A percentile compares a stretch with the other conserved stretches of the same genome.
phyloP scores from a whole-genome alignment of 92 coral and sea anemone species.

The Epizoanthus illoricatus region DNA sequence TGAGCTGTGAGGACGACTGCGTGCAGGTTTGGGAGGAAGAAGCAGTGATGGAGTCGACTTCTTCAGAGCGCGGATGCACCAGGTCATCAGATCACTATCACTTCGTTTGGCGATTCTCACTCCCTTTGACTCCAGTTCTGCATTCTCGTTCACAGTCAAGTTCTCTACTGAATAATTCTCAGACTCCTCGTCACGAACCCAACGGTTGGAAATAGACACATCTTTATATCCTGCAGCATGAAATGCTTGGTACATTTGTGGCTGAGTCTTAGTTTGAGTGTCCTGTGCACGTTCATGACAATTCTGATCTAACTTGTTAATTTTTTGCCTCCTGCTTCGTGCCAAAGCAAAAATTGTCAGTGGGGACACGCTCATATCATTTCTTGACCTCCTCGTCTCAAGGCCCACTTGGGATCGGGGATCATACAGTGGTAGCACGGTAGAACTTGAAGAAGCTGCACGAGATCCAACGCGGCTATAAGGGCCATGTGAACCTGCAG shows the following conservation, averaged over 20 bases:
- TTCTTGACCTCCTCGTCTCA: conserved; percentile 36
- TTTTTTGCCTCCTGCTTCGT: conserved; percentile 63
- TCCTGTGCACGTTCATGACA: background rate
- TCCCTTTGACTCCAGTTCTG: conserved; percentile 29
- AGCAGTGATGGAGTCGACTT: conserved; percentile 54
- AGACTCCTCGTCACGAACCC: background rate
- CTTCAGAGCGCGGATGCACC: conserved; percentile 76
- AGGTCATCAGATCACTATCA: conserved; percentile 59
- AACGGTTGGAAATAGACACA: background rate
- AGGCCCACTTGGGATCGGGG: conserved; percentile 51
- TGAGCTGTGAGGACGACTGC: conserved; percentile 72
- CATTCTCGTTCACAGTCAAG: conserved; percentile 12
- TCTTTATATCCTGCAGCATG: background rate
- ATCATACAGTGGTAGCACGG: conserved; percentile 51
- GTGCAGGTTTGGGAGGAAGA: conserved; percentile 66
- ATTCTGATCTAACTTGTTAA: conserved; percentile 14
- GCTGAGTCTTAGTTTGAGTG: background rate
- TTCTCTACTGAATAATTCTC: background rate
- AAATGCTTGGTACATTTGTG: conserved; percentile 10
- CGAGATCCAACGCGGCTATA: background rate
- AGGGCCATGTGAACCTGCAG: background rate
- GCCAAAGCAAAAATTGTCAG: conserved; percentile 85
- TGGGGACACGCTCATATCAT: conserved; percentile 59
- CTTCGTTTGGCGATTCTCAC: conserved; percentile 44
- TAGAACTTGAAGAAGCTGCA: background rate